Percentiles rank a stretch among this genome's conserved stretches.
Evolutionary conservation across 2,888 invertebrate species (phyloP).

Genomic region (Parnassius glacialis): DNA sequence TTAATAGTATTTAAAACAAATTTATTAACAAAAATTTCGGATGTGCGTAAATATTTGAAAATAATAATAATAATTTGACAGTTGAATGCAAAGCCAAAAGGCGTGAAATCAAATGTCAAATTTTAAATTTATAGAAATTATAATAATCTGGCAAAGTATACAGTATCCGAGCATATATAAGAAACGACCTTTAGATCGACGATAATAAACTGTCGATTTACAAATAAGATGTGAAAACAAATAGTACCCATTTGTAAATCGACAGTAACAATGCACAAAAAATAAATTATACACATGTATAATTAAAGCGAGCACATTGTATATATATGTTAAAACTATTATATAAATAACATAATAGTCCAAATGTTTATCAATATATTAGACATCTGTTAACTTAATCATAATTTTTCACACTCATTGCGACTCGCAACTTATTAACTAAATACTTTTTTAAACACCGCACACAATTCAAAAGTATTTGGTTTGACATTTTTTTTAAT

Average conservation of each 20-base stretch:
- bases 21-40: neutral
- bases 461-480: constrained; percentile 16
- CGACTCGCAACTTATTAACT: neutral
- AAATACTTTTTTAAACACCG: neutral
- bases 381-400: constrained; percentile 22
- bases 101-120: constrained; percentile 13
- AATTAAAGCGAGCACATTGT: constrained; percentile 1
- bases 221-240: constrained; percentile 10
- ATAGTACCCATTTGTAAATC: constrained; percentile 7
- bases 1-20: neutral
- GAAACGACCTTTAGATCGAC: constrained; percentile 1
- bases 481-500: constrained; percentile 13
- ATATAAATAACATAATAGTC: constrained; percentile 9
- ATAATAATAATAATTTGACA: constrained; percentile 14
- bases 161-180: neutral
- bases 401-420: constrained; percentile 19
- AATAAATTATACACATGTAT: constrained; percentile 18
- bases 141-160: constrained; percentile 6
- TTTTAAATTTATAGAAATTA: constrained; percentile 1
- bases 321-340: constrained; percentile 1
- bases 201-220: constrained; percentile 2
- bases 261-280: constrained; percentile 1
- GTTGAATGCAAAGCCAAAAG: constrained; percentile 2
- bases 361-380: constrained; percentile 22
- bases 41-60: neutral